phyloP scores from a whole-genome alignment of 1,140 invertebrate genomes.

The Drosophila simulans region DNA sequence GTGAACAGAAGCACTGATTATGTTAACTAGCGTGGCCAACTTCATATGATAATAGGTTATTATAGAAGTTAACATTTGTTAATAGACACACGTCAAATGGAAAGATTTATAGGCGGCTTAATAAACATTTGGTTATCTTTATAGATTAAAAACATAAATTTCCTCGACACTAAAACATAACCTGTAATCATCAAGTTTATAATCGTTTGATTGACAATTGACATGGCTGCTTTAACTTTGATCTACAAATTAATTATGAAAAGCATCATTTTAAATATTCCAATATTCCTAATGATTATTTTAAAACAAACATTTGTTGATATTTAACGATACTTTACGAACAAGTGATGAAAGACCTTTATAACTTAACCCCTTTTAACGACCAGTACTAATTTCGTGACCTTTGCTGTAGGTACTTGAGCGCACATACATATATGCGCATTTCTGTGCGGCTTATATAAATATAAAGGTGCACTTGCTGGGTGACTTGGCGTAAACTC shows the following conservation, averaged over 20 bases:
- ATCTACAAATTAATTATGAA: too few species aligned
- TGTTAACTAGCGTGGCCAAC: neutral
- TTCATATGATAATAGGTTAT: neutral
- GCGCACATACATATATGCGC: slow-evolving; percentile 2
- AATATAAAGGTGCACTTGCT: slow-evolving; percentile 66
- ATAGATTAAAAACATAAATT: neutral
- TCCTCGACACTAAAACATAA: too few species aligned
- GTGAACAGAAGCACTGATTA: neutral
- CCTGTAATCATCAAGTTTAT: too few species aligned
- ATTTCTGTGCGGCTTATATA: slow-evolving; percentile 60
- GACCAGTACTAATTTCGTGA: neutral
- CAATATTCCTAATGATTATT: neutral
- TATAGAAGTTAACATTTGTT: neutral
- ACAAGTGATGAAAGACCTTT: too few species aligned
- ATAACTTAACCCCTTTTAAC: neutral
- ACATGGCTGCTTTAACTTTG: too few species aligned
- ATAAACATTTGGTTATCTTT: too few species aligned
- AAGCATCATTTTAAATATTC: too few species aligned
- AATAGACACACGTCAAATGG: neutral
- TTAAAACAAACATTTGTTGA: neutral
- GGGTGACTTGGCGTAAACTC: slow-evolving; percentile 55
- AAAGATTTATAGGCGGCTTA: too few species aligned
- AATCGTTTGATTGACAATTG: too few species aligned
- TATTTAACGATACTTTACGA: neutral
- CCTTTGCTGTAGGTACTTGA: neutral